Conservation (phyloP, 92 coral and sea anemone species). For the Ricordea florida region DNA sequence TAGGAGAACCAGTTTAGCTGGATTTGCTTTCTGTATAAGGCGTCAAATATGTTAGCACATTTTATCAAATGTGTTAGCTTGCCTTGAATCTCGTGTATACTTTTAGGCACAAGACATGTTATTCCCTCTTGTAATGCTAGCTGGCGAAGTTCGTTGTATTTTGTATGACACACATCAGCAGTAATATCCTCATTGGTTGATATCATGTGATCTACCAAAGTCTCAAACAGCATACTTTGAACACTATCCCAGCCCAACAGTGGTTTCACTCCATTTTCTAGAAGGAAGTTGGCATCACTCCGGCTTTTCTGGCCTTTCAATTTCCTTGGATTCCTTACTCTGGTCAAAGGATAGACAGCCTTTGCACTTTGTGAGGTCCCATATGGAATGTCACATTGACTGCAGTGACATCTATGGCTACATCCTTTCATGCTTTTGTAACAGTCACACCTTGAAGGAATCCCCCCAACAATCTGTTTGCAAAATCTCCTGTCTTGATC, state of each 20-base stretch:
- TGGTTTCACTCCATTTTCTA: slow-evolving; percentile 11
- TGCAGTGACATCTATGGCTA: slow-evolving; percentile 27
- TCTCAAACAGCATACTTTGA: slow-evolving; percentile 43
- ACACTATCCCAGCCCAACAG: slow-evolving; percentile 38
- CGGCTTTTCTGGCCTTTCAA: slow-evolving; percentile 20
- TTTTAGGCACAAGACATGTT: slow-evolving; percentile 8
- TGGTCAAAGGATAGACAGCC: slow-evolving; percentile 22
- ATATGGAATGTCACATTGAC: slow-evolving; percentile 31
- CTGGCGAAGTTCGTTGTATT: slow-evolving; percentile 23
- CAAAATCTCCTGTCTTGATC: slow-evolving; percentile 36
- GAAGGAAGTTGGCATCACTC: slow-evolving; percentile 30
- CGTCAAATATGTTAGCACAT: slow-evolving; percentile 34
- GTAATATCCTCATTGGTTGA: slow-evolving; percentile 4
- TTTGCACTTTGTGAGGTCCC: slow-evolving; percentile 41
- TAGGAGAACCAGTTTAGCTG: slow-evolving; percentile 29
- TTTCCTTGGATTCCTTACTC: slow-evolving; percentile 19
- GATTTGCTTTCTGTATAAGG: slow-evolving; percentile 37
- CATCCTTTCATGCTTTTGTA: slow-evolving; percentile 46
- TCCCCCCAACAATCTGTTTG: slow-evolving; percentile 38
- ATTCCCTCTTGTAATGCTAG: slow-evolving; percentile 32
- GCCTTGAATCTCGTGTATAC: slow-evolving; percentile 30
- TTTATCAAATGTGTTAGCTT: slow-evolving; percentile 16
- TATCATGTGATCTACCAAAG: slow-evolving; percentile 36
- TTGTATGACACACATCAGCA: slow-evolving; percentile 13
- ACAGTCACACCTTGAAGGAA: slow-evolving; percentile 45